These are phyloP conservation scores for Oedothorax gibbosus DNA, from an alignment of 1,140 invertebrate species.

Conservation along the genomic window DNA sequence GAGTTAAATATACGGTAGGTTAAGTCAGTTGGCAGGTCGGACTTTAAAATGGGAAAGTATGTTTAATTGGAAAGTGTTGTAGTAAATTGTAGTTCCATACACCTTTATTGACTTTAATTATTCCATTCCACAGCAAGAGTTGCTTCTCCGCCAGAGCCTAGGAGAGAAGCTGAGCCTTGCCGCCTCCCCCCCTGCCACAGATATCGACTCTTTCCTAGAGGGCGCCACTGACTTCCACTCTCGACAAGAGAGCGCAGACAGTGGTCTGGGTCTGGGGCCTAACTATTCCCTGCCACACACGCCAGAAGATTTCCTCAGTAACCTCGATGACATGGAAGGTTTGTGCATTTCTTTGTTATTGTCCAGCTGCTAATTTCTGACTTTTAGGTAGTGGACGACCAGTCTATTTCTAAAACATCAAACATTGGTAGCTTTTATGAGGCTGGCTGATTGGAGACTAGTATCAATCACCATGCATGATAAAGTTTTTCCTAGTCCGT, in stretches of 20 bases:
- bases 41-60: too few relatives aligned
- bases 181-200: slow-evolving; percentile 55
- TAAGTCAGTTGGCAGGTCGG: too few relatives aligned
- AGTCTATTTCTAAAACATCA: slow-evolving; percentile 70
- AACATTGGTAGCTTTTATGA: neutral
- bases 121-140: slow-evolving; percentile 66
- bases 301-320: slow-evolving; percentile 89
- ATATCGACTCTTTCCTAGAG: slow-evolving; percentile 82
- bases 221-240: slow-evolving; percentile 80
- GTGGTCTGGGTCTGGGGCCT: slow-evolving; percentile 86
- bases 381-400: slow-evolving; percentile 72
- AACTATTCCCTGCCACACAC: slow-evolving; percentile 88
- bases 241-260: slow-evolving; percentile 92
- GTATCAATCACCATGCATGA: neutral
- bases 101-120: neutral
- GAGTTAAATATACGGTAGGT: too few relatives aligned
- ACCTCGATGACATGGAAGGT: slow-evolving; percentile 73
- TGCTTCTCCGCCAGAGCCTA: slow-evolving; percentile 76
- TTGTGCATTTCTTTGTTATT: slow-evolving; percentile 65
- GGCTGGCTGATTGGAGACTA: neutral
- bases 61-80: neutral
- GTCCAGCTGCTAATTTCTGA: too few relatives aligned
- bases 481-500: neutral
- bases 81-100: neutral
- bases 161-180: slow-evolving; percentile 58